Percentiles rank a stretch among this genome's conserved stretches.
Evolutionary conservation across 2,888 invertebrate genomes (phyloP).

Genomic region (Agonum fuliginosum): DNA sequence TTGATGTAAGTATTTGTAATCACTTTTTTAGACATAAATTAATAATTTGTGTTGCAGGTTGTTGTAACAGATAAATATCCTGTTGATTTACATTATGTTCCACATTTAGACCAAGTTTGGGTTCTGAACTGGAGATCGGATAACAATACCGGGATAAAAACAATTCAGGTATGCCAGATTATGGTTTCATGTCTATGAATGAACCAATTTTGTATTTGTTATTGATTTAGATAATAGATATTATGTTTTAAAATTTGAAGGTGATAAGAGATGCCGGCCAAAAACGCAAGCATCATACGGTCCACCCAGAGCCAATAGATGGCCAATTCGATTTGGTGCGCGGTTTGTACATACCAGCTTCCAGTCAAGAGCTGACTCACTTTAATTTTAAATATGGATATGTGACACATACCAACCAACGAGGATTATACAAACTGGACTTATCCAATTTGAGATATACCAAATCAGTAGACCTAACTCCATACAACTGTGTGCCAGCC

Average conservation of each 20-base stretch:
- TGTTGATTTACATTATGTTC: slow-evolving; percentile 81
- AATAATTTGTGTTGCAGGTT: slow-evolving; percentile 73
- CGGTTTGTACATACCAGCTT: slow-evolving; percentile 78
- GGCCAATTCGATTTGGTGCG: slow-evolving; percentile 84
- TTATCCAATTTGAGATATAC: slow-evolving; percentile 82
- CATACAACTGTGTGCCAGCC: slow-evolving; percentile 83
- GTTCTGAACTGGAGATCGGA: slow-evolving; percentile 81
- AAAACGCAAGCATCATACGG: slow-evolving; percentile 82
- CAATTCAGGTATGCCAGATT: slow-evolving; percentile 79
- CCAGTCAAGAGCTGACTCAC: slow-evolving; percentile 75
- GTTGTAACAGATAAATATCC: slow-evolving; percentile 84
- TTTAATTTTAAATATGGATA: slow-evolving; percentile 82
- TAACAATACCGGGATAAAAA: slow-evolving; percentile 78
- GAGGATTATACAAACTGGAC: slow-evolving; percentile 84
- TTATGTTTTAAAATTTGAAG: slow-evolving; percentile 64
- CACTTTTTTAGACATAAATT: too few relatives aligned
- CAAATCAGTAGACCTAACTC: slow-evolving; percentile 81
- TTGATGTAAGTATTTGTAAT: slow-evolving; percentile 73
- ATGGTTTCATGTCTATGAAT: too few relatives aligned
- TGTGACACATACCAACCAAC: slow-evolving; percentile 82
- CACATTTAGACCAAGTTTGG: slow-evolving; percentile 85
- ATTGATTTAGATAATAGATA: not conserved
- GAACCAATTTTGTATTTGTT: not conserved
- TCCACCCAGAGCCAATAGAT: slow-evolving; percentile 84
- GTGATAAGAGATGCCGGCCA: slow-evolving; percentile 84